Evolutionary conservation across 2,888 invertebrate species (phyloP).

Genomic region (Bugulina stolonifera): DNA sequence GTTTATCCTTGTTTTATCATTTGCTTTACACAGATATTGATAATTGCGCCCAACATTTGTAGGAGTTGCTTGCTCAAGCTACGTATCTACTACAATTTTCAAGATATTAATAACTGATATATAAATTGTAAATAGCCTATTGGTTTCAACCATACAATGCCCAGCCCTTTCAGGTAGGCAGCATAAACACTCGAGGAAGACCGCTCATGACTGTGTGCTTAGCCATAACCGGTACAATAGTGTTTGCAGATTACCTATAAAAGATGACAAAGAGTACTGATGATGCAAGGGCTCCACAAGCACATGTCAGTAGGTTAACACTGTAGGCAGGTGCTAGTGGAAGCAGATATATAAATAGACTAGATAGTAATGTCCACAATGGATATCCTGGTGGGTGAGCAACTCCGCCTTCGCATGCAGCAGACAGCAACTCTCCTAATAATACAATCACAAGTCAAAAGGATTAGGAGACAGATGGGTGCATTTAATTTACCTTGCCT

Average conservation of each 20-base stretch:
- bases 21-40: neutral
- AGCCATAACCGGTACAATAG: no score
- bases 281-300: conserved; percentile 36
- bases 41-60: no score
- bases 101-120: no score
- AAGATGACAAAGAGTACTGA: conserved; percentile 35
- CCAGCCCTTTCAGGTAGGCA: no score
- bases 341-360: conserved; percentile 35
- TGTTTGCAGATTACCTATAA: conserved; percentile 34
- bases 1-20: neutral
- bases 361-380: conserved; percentile 42
- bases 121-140: no score
- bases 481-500: no score
- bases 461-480: no score
- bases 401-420: conserved; percentile 44
- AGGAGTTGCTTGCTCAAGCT: no score
- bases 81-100: no score
- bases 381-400: conserved; percentile 52
- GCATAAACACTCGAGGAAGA: no score
- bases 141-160: no score
- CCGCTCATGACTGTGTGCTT: no score
- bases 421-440: conserved; percentile 42
- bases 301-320: conserved; percentile 42
- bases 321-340: conserved; percentile 43
- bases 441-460: neutral